Evolutionary conservation across 2,113 vertebrate species (phyloP).

Genomic region (Trogon surrucura): DNA sequence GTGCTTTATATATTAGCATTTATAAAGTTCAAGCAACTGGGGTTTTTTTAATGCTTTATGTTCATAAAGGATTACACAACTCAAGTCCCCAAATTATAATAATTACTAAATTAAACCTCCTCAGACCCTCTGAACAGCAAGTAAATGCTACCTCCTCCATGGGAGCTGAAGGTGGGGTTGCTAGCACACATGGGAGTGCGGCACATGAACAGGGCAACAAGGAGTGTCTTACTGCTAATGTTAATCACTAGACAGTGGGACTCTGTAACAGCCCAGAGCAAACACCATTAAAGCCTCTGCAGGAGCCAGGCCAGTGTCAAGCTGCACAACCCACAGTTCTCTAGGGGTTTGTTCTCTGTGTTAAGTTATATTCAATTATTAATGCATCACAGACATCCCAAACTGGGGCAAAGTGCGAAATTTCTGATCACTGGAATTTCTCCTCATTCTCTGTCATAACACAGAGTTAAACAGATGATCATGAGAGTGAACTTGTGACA

Average conservation of each 20-base stretch:
- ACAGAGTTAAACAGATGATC: background rate
- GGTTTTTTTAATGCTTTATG: background rate
- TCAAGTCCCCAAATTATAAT: background rate
- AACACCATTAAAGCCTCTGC: background rate
- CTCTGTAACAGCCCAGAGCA: background rate
- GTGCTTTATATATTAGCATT: background rate
- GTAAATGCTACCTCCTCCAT: background rate
- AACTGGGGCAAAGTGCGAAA: background rate
- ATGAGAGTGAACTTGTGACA: background rate
- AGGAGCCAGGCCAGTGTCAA: background rate
- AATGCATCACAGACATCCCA: background rate
- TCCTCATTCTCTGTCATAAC: background rate
- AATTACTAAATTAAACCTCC: background rate
- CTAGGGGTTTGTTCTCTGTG: background rate
- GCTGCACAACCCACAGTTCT: background rate
- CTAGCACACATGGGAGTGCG: background rate
- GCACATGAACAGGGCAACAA: fast-evolving
- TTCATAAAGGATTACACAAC: background rate
- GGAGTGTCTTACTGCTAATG: too few relatives aligned
- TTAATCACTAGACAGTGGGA: fast-evolving
- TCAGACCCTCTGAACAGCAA: background rate
- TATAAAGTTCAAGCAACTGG: background rate
- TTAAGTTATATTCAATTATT: background rate
- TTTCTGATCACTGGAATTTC: background rate
- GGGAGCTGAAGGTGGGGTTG: background rate